Percentiles rank a stretch among this genome's conserved stretches.
Conservation (phyloP, 53 echinoderm and acorn worm species). For the Glandiceps talaboti region DNA sequence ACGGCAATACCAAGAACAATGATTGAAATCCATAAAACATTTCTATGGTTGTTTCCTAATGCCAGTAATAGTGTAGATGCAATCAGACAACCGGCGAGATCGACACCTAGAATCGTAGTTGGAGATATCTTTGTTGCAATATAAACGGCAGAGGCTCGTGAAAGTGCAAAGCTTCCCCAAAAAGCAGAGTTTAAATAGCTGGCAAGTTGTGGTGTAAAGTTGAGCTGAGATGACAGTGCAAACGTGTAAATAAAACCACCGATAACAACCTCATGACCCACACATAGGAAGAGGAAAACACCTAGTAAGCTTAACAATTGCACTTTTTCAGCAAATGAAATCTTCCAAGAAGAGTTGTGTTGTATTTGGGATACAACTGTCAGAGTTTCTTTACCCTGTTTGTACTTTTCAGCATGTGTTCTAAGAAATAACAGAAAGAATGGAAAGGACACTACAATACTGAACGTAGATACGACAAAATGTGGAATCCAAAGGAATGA, state of each 20-base stretch:
- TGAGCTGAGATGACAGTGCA: slow-evolving; percentile 11
- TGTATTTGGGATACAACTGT: neutral
- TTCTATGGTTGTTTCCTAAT: slow-evolving; percentile 17
- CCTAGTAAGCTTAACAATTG: neutral
- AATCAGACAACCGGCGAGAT: slow-evolving; percentile 41
- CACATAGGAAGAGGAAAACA: neutral
- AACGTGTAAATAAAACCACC: slow-evolving; percentile 3
- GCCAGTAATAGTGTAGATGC: slow-evolving; percentile 26
- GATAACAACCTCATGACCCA: neutral
- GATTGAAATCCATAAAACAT: slow-evolving; percentile 52
- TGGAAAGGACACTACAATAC: neutral
- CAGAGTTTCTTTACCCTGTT: neutral
- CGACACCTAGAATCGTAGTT: slow-evolving; percentile 38
- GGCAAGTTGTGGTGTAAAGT: slow-evolving; percentile 18
- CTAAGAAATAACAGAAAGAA: neutral
- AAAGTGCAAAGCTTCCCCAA: slow-evolving; percentile 64
- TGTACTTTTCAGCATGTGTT: neutral
- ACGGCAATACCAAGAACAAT: slow-evolving; percentile 54
- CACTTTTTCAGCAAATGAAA: neutral
- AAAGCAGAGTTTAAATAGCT: slow-evolving; percentile 45
- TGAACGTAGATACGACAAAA: neutral
- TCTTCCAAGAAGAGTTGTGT: neutral
- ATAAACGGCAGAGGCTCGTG: slow-evolving; percentile 71
- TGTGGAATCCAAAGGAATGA: neutral
- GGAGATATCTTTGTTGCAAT: slow-evolving; percentile 55